Percentiles rank a stretch among this genome's conserved stretches.
These are phyloP conservation scores for Petaurus breviceps DNA, from an alignment of 2,113 vertebrate genomes.

Conservation along the genomic window DNA sequence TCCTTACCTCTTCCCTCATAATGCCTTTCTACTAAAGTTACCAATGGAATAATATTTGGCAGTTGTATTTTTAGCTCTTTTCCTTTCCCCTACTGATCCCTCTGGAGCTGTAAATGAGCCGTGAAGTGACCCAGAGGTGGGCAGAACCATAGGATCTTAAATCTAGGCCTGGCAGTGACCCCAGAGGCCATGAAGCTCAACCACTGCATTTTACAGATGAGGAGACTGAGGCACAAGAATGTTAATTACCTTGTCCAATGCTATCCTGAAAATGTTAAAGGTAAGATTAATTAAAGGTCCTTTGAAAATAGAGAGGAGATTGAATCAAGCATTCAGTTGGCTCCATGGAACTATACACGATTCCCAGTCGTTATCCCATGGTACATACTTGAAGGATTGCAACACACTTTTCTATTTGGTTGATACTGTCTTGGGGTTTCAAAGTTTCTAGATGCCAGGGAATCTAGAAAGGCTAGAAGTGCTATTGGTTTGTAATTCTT, in stretches of 20 bases:
- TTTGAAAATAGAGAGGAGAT: not conserved
- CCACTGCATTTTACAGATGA: not conserved
- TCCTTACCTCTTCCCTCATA: not conserved
- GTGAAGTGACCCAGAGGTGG: slow-evolving; percentile 12
- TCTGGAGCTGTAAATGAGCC: not conserved
- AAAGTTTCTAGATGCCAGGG: not conserved
- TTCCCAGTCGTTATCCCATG: not conserved
- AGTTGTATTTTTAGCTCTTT: not conserved
- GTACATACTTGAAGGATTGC: not conserved
- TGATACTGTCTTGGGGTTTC: not conserved
- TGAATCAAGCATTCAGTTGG: not conserved
- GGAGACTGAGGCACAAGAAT: not conserved
- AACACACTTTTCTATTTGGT: not conserved
- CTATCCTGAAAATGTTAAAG: not conserved
- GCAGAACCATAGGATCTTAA: not conserved
- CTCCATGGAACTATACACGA: not conserved
- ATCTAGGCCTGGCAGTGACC: not conserved
- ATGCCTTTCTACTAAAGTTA: not conserved
- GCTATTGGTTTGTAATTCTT: slow-evolving; percentile 6
- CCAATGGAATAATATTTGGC: not conserved
- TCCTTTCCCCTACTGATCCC: not conserved
- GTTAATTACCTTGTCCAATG: not conserved
- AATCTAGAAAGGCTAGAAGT: not conserved
- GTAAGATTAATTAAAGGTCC: not conserved
- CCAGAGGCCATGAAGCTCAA: not conserved